Evolutionary conservation across 2,113 vertebrate species (phyloP).

Genomic region (Hypomesus transpacificus): DNA sequence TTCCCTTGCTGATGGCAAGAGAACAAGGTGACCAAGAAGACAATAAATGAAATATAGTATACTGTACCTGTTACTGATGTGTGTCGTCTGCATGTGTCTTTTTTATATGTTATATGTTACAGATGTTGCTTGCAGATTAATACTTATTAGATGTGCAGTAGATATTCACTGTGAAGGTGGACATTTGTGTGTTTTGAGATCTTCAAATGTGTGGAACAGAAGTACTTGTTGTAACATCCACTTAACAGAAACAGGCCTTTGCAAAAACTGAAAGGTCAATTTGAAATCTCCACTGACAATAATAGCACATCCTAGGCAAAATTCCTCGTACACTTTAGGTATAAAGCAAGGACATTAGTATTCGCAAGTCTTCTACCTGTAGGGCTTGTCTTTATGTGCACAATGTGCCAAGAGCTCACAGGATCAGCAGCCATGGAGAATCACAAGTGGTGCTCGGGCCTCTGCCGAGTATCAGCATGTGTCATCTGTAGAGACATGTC

Average conservation of each 20-base stretch:
- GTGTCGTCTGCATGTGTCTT: constrained; percentile 27
- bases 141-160: constrained; percentile 29
- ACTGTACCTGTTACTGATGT: constrained; percentile 49
- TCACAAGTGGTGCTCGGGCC: constrained; percentile 46
- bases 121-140: constrained; percentile 51
- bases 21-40: constrained; percentile 57
- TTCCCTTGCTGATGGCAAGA: constrained; percentile 70
- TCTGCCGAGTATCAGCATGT: constrained; percentile 57
- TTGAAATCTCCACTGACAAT: no score
- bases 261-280: no score
- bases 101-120: constrained; percentile 50
- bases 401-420: constrained; percentile 47
- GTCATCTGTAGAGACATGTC: constrained; percentile 66
- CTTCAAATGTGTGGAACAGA: neutral
- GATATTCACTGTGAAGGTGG: constrained; percentile 22
- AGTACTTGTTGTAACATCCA: neutral
- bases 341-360: constrained; percentile 38
- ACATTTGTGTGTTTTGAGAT: constrained; percentile 5
- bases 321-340: no score
- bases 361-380: constrained; percentile 39
- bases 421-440: constrained; percentile 50
- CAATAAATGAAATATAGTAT: constrained; percentile 64
- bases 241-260: no score
- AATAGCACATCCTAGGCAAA: no score
- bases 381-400: constrained; percentile 50